Evolutionary conservation across 1,140 invertebrate species (phyloP).

Genomic region (Lethrus apterus): DNA sequence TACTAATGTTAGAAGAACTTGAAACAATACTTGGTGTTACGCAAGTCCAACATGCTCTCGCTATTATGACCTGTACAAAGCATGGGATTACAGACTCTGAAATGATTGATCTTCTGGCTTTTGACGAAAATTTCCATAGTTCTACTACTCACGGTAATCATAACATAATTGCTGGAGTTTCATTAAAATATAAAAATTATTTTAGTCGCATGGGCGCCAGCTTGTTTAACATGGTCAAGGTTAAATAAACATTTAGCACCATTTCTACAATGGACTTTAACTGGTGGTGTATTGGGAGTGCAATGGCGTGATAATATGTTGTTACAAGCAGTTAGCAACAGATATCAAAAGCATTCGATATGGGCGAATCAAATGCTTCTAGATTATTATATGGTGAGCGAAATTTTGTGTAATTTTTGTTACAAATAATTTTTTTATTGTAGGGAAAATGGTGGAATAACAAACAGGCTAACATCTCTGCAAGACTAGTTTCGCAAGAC

Average conservation of each 20-base stretch:
- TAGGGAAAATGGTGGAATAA: conserved; percentile 39
- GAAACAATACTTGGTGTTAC: conserved; percentile 58
- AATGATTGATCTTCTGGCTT: conserved; percentile 64
- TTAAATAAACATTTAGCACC: conserved; percentile 55
- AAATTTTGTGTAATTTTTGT: neutral
- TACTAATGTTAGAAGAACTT: conserved; percentile 55
- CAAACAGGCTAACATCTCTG: conserved; percentile 27
- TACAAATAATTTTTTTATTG: conserved; percentile 18
- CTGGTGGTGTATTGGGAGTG: conserved; percentile 52
- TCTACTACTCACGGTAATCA: conserved; percentile 54
- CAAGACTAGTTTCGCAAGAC: conserved; percentile 36
- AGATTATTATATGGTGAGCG: conserved; percentile 48
- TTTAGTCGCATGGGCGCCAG: conserved; percentile 55
- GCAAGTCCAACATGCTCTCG: conserved; percentile 51
- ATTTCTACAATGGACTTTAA: conserved; percentile 55
- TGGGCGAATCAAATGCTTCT: conserved; percentile 47
- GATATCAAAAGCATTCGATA: conserved; percentile 39
- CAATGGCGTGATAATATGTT: conserved; percentile 54
- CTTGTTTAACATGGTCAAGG: conserved; percentile 60
- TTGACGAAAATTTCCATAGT: conserved; percentile 61
- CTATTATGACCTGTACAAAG: conserved; percentile 59
- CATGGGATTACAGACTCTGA: conserved; percentile 67
- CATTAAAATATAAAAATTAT: conserved; percentile 4
- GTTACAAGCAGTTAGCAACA: conserved; percentile 29
- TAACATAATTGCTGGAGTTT: conserved; percentile 24